Percentiles rank a stretch among this genome's conserved stretches.
These are phyloP conservation scores for Copidosoma aretas DNA, from an alignment of 2,888 invertebrate species.

Conservation along the genomic window DNA sequence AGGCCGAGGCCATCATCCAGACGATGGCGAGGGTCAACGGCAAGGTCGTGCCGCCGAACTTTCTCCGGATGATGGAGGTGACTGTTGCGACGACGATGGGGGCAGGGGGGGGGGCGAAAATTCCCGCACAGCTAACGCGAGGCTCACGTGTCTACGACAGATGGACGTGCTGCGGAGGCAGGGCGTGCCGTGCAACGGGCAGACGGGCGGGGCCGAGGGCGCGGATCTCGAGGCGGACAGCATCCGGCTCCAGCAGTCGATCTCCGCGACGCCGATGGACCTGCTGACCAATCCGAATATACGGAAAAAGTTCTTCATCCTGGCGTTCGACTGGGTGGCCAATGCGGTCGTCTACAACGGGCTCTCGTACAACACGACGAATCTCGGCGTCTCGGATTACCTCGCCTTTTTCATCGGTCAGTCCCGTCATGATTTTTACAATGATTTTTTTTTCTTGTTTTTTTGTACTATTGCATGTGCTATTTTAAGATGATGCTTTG, in stretches of 20 bases:
- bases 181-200: constrained; percentile 58
- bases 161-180: constrained; percentile 57
- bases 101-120: too few species aligned
- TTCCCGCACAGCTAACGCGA: too few species aligned
- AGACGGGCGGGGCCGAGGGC: constrained; percentile 50
- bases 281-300: constrained; percentile 72
- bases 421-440: too few species aligned
- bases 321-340: constrained; percentile 73
- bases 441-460: too few species aligned
- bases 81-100: too few species aligned
- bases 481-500: too few species aligned
- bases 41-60: constrained; percentile 66
- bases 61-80: constrained; percentile 70
- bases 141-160: too few species aligned
- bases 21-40: constrained; percentile 71
- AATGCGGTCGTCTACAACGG: constrained; percentile 75
- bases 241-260: constrained; percentile 53
- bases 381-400: constrained; percentile 73
- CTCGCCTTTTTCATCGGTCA: constrained; percentile 73
- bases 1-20: constrained; percentile 71
- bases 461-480: too few species aligned
- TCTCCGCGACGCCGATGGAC: constrained; percentile 69
- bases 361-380: constrained; percentile 72
- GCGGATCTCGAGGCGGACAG: constrained; percentile 50
- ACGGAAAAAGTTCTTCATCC: constrained; percentile 70